Evolutionary conservation across 1,140 invertebrate species (phyloP).

Genomic region (Drosophila sulfurigaster): DNA sequence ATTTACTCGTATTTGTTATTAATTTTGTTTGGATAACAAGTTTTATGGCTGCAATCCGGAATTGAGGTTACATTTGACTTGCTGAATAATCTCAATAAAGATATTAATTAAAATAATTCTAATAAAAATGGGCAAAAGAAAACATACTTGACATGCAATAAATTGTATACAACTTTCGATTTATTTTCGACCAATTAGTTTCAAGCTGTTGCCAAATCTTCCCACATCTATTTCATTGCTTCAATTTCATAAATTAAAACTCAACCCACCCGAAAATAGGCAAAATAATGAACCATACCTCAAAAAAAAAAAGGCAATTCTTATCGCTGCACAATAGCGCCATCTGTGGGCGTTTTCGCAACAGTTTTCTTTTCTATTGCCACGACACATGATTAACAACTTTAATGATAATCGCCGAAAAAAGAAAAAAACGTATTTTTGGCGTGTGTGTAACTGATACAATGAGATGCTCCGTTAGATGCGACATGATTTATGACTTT

Average conservation of each 20-base stretch:
- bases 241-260: not conserved
- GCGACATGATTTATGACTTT: constrained; percentile 41
- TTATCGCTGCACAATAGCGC: constrained; percentile 20
- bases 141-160: not conserved
- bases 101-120: not conserved
- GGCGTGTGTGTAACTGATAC: constrained; percentile 1
- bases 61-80: constrained; percentile 2
- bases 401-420: constrained; percentile 13
- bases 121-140: not conserved
- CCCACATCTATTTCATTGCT: too few relatives aligned
- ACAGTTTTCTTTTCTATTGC: not conserved
- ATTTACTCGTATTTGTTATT: not conserved
- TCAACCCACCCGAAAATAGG: not conserved
- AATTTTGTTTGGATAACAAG: constrained; percentile 2
- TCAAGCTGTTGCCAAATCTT: too few relatives aligned
- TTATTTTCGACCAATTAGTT: too few relatives aligned
- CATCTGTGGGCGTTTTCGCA: constrained; percentile 8
- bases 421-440: not conserved
- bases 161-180: too few relatives aligned
- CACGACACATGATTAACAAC: constrained; percentile 23
- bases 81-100: not conserved
- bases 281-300: constrained; percentile 6
- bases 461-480: constrained; percentile 20
- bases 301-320: not conserved
- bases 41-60: not conserved